Evolutionary conservation across 2,797 vertebrate genomes (phyloP), one percentile per base, ranked within the genome.

Genomic region (Dendrocincla tyrannina): DNA sequence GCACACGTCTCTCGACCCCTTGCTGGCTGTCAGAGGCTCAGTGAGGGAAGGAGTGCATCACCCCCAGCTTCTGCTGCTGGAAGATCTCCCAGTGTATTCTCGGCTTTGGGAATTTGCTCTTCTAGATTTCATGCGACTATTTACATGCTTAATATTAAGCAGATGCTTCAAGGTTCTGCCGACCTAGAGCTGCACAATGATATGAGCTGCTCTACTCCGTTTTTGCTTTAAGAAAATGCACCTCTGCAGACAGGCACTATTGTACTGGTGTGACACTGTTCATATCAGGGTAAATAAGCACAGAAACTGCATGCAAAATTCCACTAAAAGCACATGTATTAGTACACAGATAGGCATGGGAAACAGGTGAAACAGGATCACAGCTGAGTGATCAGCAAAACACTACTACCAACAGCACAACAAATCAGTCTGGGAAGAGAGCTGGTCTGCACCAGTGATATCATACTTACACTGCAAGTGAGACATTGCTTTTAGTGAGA

Each of bases 291-390:
- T 53, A 72, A 68, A 79, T 10, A 74, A 25, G 24, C 25, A 72
- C 5, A 84, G n/a, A 91, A 94, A 66, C 32, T 55, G 53, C 55
- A 92, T 47, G 46, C 46, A 84, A 88, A 91, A 88, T 39, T 37
- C 17, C 24, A 22, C 18, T 44, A 46, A 37, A 85, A 84, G 33
- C 7, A 78, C 42, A 69, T 42, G 4, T 24, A 66, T 70, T 41
- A 68, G 18, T 33, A 83, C 17, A 64, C 16, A 50, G 83, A 86
- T 27, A 50, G 28, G 67, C 76, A 89, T 0, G 8, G 77, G 77
- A 73, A 96, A 88, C 95, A 93, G 94, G 94, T 97, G 95, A 94
- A 96, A 93, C 78, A 59, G 74, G 84, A 79, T 88, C 89, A 83
- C 68, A 92, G 55, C 32, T 32, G 78, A 83, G 52, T 1, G 7